A percentile compares a stretch with the other conserved stretches of the same genome.
Evolutionary conservation across 2,113 vertebrate species (phyloP).

Genomic region (Centropus unirufus): DNA sequence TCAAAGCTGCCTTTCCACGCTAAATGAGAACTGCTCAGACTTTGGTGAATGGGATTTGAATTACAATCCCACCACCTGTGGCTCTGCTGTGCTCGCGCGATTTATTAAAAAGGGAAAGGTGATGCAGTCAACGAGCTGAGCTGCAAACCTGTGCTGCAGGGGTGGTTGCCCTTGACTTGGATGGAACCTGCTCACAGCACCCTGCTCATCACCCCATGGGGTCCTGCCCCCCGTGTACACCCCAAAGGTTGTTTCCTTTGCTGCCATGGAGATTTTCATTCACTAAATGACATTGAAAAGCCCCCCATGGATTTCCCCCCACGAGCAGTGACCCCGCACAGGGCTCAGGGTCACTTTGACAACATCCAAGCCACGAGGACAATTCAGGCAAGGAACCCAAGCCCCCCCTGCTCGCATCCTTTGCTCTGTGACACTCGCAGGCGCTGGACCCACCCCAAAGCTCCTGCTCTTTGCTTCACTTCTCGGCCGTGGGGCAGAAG

Average conservation of each 20-base stretch:
- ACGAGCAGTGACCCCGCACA: background rate
- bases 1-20: conserved; percentile 64
- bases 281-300: background rate
- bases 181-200: background rate
- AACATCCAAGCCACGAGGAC: background rate
- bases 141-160: conserved; percentile 33
- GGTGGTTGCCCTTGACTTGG: background rate
- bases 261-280: background rate
- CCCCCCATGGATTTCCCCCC: too few species aligned
- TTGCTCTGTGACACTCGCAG: background rate
- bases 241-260: background rate
- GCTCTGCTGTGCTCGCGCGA: conserved; percentile 70
- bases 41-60: conserved; percentile 48
- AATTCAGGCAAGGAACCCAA: conserved; percentile 52
- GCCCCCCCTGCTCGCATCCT: background rate
- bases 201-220: background rate
- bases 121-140: conserved; percentile 77
- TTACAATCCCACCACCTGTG: conserved; percentile 65
- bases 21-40: conserved; percentile 62
- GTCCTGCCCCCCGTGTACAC: rapidly evolving
- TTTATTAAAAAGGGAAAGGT: conserved; percentile 82
- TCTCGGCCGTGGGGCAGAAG: background rate
- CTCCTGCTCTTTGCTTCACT: background rate
- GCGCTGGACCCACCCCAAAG: background rate
- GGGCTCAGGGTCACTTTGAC: background rate